Evolutionary conservation across 1,140 invertebrate genomes (phyloP).

Genomic region (Sarcophaga bullata): DNA sequence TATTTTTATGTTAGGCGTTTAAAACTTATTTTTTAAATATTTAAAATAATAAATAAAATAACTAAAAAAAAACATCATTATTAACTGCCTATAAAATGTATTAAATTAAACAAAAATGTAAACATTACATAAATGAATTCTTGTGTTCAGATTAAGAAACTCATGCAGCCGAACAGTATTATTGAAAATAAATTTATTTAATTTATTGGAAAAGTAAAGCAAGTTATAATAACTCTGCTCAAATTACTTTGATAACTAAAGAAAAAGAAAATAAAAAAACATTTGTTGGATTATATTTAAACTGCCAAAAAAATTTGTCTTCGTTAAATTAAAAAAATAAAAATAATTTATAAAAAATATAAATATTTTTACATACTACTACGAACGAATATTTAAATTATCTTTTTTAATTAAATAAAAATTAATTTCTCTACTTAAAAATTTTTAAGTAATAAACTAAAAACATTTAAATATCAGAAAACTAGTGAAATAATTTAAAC

Average conservation of each 20-base stretch:
- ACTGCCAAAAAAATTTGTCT: not conserved
- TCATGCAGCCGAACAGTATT: not conserved
- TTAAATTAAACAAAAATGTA: no score
- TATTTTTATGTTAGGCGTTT: no score
- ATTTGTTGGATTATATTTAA: conserved; percentile 15
- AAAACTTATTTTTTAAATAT: no score
- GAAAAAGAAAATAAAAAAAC: not conserved
- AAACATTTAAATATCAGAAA: not conserved
- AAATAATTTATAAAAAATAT: no score
- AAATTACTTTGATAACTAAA: no score
- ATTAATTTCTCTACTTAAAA: no score
- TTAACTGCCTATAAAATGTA: not conserved
- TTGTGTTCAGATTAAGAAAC: not conserved
- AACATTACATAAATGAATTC: not conserved
- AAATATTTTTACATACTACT: no score
- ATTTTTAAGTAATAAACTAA: no score
- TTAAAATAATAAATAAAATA: not conserved
- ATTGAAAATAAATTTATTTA: not conserved
- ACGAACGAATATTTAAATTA: no score
- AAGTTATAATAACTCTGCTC: not conserved
- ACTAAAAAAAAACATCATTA: not conserved
- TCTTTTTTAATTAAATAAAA: no score
- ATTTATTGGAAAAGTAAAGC: not conserved
- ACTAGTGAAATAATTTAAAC: not conserved
- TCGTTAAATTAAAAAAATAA: no score